Percentiles rank a stretch among this genome's conserved stretches.
Conservation (phyloP, 2,797 vertebrate genomes). For the Pseudocheirus occidentalis region DNA sequence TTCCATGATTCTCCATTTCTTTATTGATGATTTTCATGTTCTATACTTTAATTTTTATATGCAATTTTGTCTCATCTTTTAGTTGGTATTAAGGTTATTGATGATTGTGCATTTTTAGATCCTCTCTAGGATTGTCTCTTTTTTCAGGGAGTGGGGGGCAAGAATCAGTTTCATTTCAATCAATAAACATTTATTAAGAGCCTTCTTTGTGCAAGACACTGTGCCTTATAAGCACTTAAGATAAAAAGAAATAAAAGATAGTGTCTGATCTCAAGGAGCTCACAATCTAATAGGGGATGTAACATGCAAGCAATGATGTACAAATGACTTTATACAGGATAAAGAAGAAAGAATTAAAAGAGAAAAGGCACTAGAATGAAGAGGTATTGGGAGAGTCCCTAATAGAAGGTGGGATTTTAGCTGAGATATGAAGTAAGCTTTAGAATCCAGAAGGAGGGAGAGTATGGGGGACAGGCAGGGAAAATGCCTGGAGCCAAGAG, state of each 20-base stretch:
- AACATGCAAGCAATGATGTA: not conserved
- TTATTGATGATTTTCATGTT: too few relatives aligned
- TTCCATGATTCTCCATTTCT: too few relatives aligned
- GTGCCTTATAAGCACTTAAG: not conserved
- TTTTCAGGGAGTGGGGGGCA: not conserved
- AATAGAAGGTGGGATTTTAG: not conserved
- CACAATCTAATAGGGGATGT: not conserved
- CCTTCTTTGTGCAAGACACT: not conserved
- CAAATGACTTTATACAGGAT: not conserved
- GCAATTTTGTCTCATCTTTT: not conserved
- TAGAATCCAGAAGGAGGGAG: not conserved
- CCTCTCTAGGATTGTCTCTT: not conserved
- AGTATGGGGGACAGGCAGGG: not conserved
- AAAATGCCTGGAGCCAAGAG: not conserved
- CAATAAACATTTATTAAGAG: not conserved
- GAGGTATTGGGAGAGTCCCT: not conserved
- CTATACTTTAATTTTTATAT: too few relatives aligned
- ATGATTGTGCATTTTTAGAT: not conserved
- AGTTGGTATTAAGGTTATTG: not conserved
- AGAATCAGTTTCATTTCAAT: not conserved
- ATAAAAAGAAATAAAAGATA: not conserved
- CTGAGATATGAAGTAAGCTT: not conserved
- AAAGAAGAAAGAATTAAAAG: not conserved
- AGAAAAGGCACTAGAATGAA: not conserved
- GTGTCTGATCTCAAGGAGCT: not conserved